Percentiles rank a stretch among this genome's conserved stretches.
Evolutionary conservation across 2,888 invertebrate genomes (phyloP).

Genomic region (Cyaniris semiargus): DNA sequence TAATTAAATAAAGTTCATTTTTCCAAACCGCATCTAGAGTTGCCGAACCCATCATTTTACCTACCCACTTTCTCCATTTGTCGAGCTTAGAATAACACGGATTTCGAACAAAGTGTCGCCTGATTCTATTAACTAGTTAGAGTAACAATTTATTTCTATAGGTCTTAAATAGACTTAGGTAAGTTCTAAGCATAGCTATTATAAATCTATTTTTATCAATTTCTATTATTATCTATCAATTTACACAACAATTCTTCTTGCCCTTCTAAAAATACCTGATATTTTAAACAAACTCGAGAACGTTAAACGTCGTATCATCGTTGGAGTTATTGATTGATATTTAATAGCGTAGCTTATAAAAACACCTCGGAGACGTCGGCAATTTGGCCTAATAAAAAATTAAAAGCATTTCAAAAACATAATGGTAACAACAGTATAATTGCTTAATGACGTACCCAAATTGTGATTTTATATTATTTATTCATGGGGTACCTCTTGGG

Average conservation of each 20-base stretch:
- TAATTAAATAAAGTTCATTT: no score
- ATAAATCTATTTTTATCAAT: no score
- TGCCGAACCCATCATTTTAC: no score
- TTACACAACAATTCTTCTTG: neutral
- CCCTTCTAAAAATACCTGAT: neutral
- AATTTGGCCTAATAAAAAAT: constrained; percentile 77
- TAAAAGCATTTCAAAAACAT: constrained; percentile 78
- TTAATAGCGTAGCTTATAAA: constrained; percentile 67
- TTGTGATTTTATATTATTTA: constrained; percentile 76
- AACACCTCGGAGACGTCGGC: constrained; percentile 67
- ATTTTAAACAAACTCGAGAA: constrained; percentile 2
- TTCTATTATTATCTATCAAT: no score
- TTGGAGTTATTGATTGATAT: constrained; percentile 78
- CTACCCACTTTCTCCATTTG: no score
- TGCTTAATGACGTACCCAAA: constrained; percentile 74
- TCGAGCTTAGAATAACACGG: no score
- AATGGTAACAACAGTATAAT: constrained; percentile 75
- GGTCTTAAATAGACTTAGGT: no score
- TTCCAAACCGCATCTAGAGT: no score
- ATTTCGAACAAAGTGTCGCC: no score
- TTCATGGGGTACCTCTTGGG: constrained; percentile 67
- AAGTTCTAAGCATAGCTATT: no score
- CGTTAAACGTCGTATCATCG: constrained; percentile 39
- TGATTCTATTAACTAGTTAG: no score
- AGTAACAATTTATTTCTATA: no score